Evolutionary conservation across 2,888 invertebrate genomes (phyloP), one percentile per base, ranked within the genome.

Genomic region (Pollenia amentaria): DNA sequence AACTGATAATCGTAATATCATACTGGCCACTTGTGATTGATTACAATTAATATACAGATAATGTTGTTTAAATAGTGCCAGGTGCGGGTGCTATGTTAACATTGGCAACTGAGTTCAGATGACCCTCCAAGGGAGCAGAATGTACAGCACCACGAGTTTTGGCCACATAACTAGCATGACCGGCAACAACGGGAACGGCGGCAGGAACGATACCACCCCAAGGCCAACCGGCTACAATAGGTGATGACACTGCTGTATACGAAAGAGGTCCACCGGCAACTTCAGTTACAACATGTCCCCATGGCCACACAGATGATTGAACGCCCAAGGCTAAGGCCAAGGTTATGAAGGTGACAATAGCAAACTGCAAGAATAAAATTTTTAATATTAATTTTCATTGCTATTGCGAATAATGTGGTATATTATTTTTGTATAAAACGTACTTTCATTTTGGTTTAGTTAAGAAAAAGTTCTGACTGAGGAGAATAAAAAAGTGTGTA

Each of bases 71-170:
- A 51, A 67, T 55, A 40, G 86, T 87, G 38, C 86, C 88, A 10
- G 88, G 87, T 46, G 88, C 87, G 10, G 89, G 85, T 21, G 88
- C 87, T 9, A 88, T 70, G 57, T 85, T 85, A 3, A 85, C 72
- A 44, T 80, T 85, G 4, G 85, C 80, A 11, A 86, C 85, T 2
- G 82, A 82, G 18, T 76, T 69, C 7, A 82, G 46, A 16, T 82
- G 85, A 38, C 85, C 85, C 0, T 67, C 82, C 78, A 86, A 75
- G 9, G 85, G 82, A 51, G 85, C 85, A 48, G 85, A 18, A 16
- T 85, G 85, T 2, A 85, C 46, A 69, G 85, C 85, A 44, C 82
- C 85, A 57, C 78, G 78, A n/a, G 82, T 86, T 48, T 86, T 46
- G 9, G 85, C 85, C 8, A 73, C 77, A 77, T 77, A 77, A 64